Conservation (phyloP, 2,113 vertebrate species). For the Heptranchias perlo region DNA sequence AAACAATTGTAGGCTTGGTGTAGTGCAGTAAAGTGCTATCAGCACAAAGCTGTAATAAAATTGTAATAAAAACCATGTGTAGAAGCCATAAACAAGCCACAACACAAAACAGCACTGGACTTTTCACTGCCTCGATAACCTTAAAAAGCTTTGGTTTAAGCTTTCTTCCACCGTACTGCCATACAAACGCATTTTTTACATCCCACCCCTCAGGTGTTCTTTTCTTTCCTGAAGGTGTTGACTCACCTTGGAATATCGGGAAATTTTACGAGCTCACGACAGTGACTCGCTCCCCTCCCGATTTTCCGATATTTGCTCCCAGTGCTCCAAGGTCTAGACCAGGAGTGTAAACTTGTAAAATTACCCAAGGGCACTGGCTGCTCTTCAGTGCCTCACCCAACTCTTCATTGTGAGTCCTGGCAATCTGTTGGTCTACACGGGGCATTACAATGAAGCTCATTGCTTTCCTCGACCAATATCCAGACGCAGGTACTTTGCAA, state of each 20-base stretch:
- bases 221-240: not conserved
- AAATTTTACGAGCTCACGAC: not conserved
- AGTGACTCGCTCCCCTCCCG: not conserved
- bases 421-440: not conserved
- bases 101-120: not conserved
- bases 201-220: not conserved
- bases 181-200: not conserved
- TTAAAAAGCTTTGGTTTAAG: not conserved
- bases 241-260: not conserved
- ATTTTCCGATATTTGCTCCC: not conserved
- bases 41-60: not conserved
- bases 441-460: not conserved
- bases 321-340: not conserved
- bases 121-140: too few species aligned
- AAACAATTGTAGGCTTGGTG: not conserved
- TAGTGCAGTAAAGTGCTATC: not conserved
- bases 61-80: conserved; percentile 16
- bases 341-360: not conserved
- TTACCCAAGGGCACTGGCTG: not conserved
- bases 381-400: not conserved
- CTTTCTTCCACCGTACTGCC: not conserved
- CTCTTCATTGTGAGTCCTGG: not conserved
- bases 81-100: not conserved
- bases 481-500: not conserved
- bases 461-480: not conserved